These are phyloP conservation scores for Enteromius treurensis DNA, from an alignment of 2,797 vertebrate genomes.

Conservation along the genomic window DNA sequence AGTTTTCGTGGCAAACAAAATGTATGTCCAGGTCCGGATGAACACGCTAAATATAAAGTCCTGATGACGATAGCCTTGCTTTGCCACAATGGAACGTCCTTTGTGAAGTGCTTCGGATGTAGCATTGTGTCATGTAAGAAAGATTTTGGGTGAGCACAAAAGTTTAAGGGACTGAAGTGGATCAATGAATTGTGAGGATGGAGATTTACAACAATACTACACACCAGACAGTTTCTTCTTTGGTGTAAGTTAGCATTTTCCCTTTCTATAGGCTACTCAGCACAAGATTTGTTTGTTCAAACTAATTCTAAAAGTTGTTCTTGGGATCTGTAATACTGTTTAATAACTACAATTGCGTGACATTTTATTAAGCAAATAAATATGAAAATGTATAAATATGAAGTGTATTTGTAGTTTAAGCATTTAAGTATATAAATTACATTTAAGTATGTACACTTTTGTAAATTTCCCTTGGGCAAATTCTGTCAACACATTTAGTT, in stretches of 20 bases:
- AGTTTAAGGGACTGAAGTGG: constrained; percentile 10
- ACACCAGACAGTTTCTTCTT: constrained; percentile 44
- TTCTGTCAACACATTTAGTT: constrained; percentile 35
- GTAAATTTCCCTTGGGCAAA: constrained; percentile 24
- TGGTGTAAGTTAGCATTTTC: constrained; percentile 40
- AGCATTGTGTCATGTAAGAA: neutral
- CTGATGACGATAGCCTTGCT: constrained; percentile 1
- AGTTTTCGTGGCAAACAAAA: constrained; percentile 26
- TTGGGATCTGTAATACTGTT: neutral
- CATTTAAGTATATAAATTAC: too few relatives aligned
- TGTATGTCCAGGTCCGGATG: constrained; percentile 40
- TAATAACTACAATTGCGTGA: neutral
- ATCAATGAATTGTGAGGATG: constrained; percentile 56
- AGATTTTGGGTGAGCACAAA: neutral
- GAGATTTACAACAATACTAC: constrained; percentile 37
- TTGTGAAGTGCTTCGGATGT: constrained; percentile 18
- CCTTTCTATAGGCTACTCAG: neutral
- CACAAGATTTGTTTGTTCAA: constrained; percentile 10
- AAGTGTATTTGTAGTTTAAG: too few relatives aligned
- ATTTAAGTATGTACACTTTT: too few relatives aligned
- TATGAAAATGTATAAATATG: too few relatives aligned
- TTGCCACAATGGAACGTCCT: neutral
- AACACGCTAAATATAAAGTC: constrained; percentile 20
- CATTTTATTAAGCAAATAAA: too few relatives aligned
- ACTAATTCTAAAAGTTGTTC: neutral